phyloP scores from a whole-genome alignment of 2,888 invertebrate genomes.

The Archips crataeganus region DNA sequence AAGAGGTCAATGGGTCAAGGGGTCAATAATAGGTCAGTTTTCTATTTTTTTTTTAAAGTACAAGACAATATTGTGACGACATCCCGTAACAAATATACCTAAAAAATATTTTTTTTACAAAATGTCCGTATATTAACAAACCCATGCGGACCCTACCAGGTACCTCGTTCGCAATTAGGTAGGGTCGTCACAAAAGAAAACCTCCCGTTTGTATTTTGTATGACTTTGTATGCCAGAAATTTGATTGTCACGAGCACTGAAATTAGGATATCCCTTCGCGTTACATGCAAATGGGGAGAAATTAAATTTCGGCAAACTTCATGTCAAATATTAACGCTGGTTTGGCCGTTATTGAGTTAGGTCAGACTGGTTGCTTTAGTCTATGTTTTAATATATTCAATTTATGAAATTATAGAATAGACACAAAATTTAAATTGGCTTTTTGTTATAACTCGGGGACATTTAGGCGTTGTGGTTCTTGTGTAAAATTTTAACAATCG shows the following conservation, averaged over 20 bases:
- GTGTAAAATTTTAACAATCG: too few relatives aligned
- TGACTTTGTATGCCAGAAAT: slow-evolving; percentile 2
- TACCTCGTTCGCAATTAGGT: slow-evolving; percentile 23
- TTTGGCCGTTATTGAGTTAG: neutral
- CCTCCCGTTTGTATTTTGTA: slow-evolving; percentile 21
- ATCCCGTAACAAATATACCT: too few relatives aligned
- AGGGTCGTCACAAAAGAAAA: slow-evolving; percentile 21
- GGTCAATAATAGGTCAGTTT: too few relatives aligned
- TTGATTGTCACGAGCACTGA: slow-evolving; percentile 12
- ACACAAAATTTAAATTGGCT: too few relatives aligned
- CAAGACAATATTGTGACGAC: too few relatives aligned
- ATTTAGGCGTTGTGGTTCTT: too few relatives aligned
- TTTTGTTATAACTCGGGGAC: too few relatives aligned
- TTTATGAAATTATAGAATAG: too few relatives aligned
- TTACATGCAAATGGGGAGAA: slow-evolving; percentile 18
- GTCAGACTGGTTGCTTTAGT: neutral
- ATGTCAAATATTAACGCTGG: slow-evolving; percentile 6
- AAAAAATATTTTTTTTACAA: too few relatives aligned
- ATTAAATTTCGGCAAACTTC: slow-evolving; percentile 18
- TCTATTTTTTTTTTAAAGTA: too few relatives aligned
- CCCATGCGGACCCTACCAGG: neutral
- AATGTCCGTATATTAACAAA: neutral
- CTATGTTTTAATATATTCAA: too few relatives aligned
- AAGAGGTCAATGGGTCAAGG: too few relatives aligned
- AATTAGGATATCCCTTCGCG: neutral